A percentile compares a stretch with the other conserved stretches of the same genome.
Conservation (phyloP, 2,888 invertebrate genomes). For the Leptinotarsa rubiginosa region DNA sequence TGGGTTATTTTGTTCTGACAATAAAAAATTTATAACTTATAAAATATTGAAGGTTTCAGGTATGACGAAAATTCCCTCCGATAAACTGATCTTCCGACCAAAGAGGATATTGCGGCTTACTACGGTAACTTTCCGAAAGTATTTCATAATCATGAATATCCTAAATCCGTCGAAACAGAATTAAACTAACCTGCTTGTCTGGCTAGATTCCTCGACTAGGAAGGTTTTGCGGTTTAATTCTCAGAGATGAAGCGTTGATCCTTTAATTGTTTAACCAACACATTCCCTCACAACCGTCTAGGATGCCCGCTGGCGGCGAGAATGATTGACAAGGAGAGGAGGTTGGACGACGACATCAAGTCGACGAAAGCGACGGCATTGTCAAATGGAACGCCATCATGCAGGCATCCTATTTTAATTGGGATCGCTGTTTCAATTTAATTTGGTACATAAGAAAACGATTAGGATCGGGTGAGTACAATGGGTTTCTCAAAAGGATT, state of each 20-base stretch:
- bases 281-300: constrained; percentile 26
- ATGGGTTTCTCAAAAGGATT: constrained; percentile 6
- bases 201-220: constrained; percentile 6
- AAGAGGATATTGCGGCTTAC: constrained; percentile 5
- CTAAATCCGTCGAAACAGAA: not conserved
- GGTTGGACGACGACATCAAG: constrained; percentile 27
- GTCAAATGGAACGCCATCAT: constrained; percentile 37
- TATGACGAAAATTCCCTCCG: not conserved
- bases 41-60: not conserved
- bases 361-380: constrained; percentile 25
- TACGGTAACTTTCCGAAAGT: not conserved
- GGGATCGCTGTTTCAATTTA: constrained; percentile 49
- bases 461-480: constrained; percentile 43
- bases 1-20: not conserved
- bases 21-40: not conserved
- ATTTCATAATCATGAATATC: constrained; percentile 7
- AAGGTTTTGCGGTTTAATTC: not conserved
- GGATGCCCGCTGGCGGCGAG: not conserved
- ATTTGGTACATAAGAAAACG: constrained; percentile 50
- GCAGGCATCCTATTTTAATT: constrained; percentile 42
- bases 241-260: constrained; percentile 13
- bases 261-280: constrained; percentile 42
- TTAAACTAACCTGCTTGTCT: not conserved
- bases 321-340: constrained; percentile 6
- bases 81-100: not conserved